Evolutionary conservation across 2,888 invertebrate genomes (phyloP).

Genomic region (Eupithecia dodoneata): DNA sequence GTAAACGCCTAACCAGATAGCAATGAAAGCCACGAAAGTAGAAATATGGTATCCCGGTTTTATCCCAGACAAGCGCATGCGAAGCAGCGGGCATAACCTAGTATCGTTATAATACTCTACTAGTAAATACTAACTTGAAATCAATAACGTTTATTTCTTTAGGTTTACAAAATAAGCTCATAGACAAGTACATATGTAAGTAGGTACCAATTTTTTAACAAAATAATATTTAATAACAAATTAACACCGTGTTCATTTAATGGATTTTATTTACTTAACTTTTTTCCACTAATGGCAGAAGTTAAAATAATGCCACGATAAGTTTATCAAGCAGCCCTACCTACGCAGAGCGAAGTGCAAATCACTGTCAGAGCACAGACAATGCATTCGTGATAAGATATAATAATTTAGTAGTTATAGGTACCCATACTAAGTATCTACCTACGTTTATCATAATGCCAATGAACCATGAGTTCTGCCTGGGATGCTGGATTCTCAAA

Average conservation of each 20-base stretch:
- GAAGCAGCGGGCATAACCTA: too few relatives aligned
- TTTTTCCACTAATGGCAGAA: neutral
- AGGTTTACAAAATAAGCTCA: neutral
- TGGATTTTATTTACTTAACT: neutral
- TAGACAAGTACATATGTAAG: neutral
- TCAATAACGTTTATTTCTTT: too few relatives aligned
- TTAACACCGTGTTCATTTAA: too few relatives aligned
- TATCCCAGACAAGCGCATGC: too few relatives aligned
- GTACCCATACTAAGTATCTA: neutral
- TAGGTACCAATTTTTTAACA: neutral
- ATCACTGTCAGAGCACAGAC: neutral
- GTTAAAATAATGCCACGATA: neutral
- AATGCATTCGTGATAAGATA: conserved; percentile 4
- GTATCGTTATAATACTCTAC: neutral
- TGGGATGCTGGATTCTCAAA: neutral
- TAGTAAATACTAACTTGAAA: neutral
- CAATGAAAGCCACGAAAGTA: too few relatives aligned
- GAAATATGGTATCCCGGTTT: too few relatives aligned
- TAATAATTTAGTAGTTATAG: neutral
- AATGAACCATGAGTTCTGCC: neutral
- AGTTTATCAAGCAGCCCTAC: neutral
- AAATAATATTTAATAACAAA: neutral
- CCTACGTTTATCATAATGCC: neutral
- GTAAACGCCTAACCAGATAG: too few relatives aligned
- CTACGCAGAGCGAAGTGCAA: neutral